Percentiles rank a stretch among this genome's conserved stretches.
These are phyloP conservation scores for Agonopterix arenella DNA, from an alignment of 2,888 invertebrate species.

Conservation along the genomic window DNA sequence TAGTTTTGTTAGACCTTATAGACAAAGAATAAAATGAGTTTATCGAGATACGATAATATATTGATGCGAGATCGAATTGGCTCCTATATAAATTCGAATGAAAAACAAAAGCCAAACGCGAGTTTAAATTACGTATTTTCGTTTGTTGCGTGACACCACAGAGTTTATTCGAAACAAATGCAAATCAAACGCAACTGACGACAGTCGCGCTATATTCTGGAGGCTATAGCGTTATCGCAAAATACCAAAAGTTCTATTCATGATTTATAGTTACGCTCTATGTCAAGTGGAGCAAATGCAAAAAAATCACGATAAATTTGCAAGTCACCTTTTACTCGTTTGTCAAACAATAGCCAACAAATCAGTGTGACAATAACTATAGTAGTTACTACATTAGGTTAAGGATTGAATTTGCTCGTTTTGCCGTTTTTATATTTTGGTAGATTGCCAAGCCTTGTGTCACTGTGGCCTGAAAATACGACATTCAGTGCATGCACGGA, in stretches of 20 bases:
- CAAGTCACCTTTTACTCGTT: conserved; percentile 63
- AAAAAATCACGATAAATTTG: conserved; percentile 60
- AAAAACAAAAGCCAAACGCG: no score
- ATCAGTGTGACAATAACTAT: conserved; percentile 9
- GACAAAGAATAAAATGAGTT: no score
- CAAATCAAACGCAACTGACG: no score
- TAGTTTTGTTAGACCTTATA: no score
- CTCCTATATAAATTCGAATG: no score
- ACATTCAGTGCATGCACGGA: conserved; percentile 43
- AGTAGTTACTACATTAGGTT: background rate
- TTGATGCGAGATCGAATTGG: no score
- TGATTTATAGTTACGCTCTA: conserved; percentile 55
- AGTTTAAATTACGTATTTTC: no score
- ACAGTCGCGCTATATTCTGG: no score
- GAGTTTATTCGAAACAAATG: no score
- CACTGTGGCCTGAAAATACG: conserved; percentile 49
- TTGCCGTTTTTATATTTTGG: conserved; percentile 12
- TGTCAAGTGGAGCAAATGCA: conserved; percentile 51
- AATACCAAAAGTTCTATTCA: conserved; percentile 40
- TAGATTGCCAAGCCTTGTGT: conserved; percentile 32
- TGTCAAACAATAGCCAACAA: conserved; percentile 52
- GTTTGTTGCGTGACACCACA: no score
- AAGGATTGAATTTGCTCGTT: conserved; percentile 15
- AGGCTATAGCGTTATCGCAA: conserved; percentile 28
- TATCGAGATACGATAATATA: no score